Evolutionary conservation across 1,140 invertebrate genomes (phyloP).

Genomic region (Lepidotrigona ventralis): DNA sequence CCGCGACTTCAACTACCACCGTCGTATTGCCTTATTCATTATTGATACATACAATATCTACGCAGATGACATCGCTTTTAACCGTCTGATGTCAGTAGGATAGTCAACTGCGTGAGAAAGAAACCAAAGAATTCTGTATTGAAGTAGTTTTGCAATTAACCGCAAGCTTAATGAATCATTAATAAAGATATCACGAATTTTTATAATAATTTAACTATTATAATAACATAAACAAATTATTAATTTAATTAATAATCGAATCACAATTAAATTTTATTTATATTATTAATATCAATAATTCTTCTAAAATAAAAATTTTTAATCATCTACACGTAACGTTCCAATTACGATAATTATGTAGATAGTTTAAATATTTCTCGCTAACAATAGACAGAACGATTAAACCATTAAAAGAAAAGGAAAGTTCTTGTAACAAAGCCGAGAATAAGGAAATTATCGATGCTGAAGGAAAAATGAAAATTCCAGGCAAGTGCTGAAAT

Average conservation of each 20-base stretch:
- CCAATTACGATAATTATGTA: too few relatives aligned
- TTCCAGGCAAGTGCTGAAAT: not conserved
- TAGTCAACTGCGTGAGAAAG: not conserved
- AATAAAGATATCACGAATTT: not conserved
- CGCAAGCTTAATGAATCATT: not conserved
- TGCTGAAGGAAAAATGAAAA: not conserved
- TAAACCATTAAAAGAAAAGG: not conserved
- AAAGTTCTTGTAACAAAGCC: not conserved
- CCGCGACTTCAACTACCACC: conserved; percentile 13
- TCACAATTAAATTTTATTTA: too few relatives aligned
- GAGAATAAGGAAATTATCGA: not conserved
- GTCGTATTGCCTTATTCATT: conserved; percentile 19
- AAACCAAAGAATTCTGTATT: not conserved
- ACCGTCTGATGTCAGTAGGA: not conserved
- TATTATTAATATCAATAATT: too few relatives aligned
- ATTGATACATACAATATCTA: conserved; percentile 32
- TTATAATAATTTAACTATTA: too few relatives aligned
- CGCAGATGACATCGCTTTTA: conserved; percentile 11
- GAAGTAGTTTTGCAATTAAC: not conserved
- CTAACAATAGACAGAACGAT: not conserved
- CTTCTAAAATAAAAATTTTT: too few relatives aligned
- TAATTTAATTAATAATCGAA: too few relatives aligned
- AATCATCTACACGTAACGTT: too few relatives aligned
- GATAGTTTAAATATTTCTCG: not conserved
- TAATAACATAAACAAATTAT: too few relatives aligned